Conservation (phyloP, 2,797 vertebrate species). For the Eulemur albifrons region DNA sequence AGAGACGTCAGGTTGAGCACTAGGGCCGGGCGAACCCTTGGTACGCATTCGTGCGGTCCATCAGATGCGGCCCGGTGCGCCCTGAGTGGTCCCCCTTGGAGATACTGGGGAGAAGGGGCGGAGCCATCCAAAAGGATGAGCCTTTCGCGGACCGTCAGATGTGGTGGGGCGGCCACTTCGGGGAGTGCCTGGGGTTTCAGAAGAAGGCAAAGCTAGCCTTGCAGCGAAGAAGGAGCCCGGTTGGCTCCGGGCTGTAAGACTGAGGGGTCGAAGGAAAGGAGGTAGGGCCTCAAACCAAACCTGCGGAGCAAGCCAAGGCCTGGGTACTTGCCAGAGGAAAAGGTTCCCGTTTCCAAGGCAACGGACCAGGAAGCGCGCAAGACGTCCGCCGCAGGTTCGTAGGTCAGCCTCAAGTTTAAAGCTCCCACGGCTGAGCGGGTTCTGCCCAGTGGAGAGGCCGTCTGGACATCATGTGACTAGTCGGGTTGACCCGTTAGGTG, state of each 20-base stretch:
- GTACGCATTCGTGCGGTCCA: neutral
- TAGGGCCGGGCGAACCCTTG: slow-evolving; percentile 3
- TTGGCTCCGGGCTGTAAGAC: neutral
- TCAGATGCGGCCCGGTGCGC: neutral
- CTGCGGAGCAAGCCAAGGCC: neutral
- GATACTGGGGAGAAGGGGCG: slow-evolving; percentile 40
- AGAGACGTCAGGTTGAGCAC: neutral
- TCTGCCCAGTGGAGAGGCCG: slow-evolving; percentile 42
- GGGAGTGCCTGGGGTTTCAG: neutral
- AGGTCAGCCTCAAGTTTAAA: slow-evolving; percentile 65
- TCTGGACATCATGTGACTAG: neutral
- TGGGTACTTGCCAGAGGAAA: neutral
- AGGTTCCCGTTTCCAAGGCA: slow-evolving; percentile 70
- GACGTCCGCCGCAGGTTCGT: slow-evolving; percentile 63
- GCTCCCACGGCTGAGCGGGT: slow-evolving; percentile 26
- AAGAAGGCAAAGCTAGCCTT: neutral
- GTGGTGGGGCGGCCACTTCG: neutral
- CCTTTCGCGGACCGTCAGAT: neutral
- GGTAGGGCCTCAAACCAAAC: neutral
- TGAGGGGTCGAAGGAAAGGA: neutral
- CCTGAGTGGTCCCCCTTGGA: neutral
- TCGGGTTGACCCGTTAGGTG: neutral
- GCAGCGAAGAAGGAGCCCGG: neutral
- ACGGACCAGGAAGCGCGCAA: slow-evolving; percentile 69
- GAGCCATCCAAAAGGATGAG: neutral